phyloP scores from a whole-genome alignment of 1,140 invertebrate genomes.

The Drosophila fuyamai region DNA sequence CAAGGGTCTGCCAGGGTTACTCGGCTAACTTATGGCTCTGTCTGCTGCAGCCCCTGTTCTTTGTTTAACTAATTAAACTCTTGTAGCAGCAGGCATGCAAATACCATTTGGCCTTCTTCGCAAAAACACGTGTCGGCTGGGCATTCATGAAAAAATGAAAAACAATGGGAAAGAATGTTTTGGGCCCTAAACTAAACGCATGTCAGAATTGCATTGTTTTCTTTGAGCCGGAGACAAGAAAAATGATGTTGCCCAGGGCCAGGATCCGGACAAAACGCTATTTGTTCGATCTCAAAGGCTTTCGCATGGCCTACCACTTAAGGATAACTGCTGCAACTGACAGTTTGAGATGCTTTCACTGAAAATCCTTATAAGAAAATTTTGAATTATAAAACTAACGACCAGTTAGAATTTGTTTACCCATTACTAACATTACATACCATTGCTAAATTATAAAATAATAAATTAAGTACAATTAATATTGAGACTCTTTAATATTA shows the following conservation, averaged over 20 bases:
- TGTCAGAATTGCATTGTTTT: slow-evolving; percentile 70
- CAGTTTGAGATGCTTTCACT: too few species aligned
- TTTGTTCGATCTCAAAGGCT: background rate
- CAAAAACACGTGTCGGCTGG: slow-evolving; percentile 25
- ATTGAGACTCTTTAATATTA: too few species aligned
- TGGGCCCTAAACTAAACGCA: slow-evolving; percentile 45
- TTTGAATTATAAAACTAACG: too few species aligned
- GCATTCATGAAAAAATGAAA: slow-evolving; percentile 2
- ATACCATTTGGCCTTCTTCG: slow-evolving; percentile 46
- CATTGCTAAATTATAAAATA: background rate
- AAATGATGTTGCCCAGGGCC: slow-evolving; percentile 63
- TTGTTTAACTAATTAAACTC: slow-evolving; percentile 76
- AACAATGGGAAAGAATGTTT: slow-evolving; percentile 23
- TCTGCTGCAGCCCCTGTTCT: slow-evolving; percentile 32
- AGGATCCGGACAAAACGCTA: slow-evolving; percentile 13
- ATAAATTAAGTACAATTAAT: too few species aligned
- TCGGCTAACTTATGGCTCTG: slow-evolving; percentile 29
- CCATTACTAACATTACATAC: too few species aligned
- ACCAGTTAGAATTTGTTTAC: too few species aligned
- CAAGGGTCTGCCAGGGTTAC: slow-evolving; percentile 32
- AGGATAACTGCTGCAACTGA: too few species aligned
- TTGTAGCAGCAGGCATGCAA: slow-evolving; percentile 67
- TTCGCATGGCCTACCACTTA: background rate
- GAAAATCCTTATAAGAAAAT: too few species aligned
- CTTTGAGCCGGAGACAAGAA: slow-evolving; percentile 58